These are phyloP conservation scores for Cataglyphis cursor DNA, from an alignment of 2,888 invertebrate genomes.

Conservation along the genomic window DNA sequence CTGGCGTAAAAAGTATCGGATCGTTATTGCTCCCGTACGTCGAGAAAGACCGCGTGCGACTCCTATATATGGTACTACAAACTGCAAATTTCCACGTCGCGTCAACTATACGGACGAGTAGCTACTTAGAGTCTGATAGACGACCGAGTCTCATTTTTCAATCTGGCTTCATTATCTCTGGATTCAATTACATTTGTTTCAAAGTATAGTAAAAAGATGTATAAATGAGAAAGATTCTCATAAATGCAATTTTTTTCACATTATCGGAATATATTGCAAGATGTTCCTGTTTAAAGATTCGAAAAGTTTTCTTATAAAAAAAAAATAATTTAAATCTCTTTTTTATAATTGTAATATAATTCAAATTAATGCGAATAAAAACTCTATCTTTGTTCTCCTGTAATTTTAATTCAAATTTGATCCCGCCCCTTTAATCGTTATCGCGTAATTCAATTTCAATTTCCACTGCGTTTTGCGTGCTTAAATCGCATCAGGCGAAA, in stretches of 20 bases:
- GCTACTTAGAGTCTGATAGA: background rate
- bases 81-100: constrained; percentile 65
- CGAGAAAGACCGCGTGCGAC: constrained; percentile 64
- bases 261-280: background rate
- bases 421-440: background rate
- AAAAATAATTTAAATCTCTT: background rate
- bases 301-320: background rate
- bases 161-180: background rate
- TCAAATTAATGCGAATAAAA: background rate
- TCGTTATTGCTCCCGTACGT: constrained; percentile 72
- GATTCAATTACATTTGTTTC: background rate
- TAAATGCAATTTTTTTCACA: background rate
- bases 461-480: constrained; percentile 33
- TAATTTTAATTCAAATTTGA: background rate
- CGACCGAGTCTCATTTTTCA: constrained; percentile 1
- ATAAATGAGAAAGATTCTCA: background rate
- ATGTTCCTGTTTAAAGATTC: background rate
- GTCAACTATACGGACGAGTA: background rate
- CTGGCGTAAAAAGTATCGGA: constrained; percentile 71
- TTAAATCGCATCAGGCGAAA: constrained; percentile 29
- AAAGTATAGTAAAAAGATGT: background rate
- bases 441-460: constrained; percentile 4
- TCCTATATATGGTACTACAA: constrained; percentile 56
- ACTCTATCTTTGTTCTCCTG: background rate
- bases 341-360: background rate